A percentile compares a stretch with the other conserved stretches of the same genome.
Conservation (phyloP, 2,797 vertebrate genomes). For the Paramormyrops hopkinsi region DNA sequence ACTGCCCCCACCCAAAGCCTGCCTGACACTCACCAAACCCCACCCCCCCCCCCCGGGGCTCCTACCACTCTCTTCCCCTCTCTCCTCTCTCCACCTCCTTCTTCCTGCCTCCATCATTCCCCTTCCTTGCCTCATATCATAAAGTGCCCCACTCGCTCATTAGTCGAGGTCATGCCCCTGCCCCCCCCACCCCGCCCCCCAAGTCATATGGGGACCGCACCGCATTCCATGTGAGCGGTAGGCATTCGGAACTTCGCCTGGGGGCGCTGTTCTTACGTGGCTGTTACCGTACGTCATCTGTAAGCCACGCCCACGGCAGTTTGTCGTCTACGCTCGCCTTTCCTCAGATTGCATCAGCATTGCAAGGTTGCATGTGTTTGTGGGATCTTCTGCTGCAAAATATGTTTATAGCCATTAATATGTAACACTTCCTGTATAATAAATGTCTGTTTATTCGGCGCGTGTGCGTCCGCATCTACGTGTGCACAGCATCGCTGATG, state of each 20-base stretch:
- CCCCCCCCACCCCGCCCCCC: background rate
- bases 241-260: background rate
- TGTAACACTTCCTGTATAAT: slow-evolving; percentile 8
- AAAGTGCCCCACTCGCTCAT: background rate
- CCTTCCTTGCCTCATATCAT: background rate
- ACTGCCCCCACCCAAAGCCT: background rate
- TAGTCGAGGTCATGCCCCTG: background rate
- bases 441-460: background rate
- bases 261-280: background rate
- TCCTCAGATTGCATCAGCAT: slow-evolving; percentile 15
- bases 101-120: background rate
- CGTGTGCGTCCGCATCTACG: background rate
- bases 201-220: background rate
- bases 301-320: background rate
- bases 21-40: background rate
- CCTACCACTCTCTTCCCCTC: background rate
- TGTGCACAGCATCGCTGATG: background rate
- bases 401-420: slow-evolving; percentile 4
- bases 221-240: background rate
- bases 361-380: slow-evolving; percentile 4
- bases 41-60: background rate
- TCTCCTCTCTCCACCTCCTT: background rate
- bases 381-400: slow-evolving; percentile 6
- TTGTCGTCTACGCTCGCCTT: background rate
- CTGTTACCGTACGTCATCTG: background rate